Evolutionary conservation across 1,140 invertebrate genomes (phyloP), one percentile per base, ranked within the genome.

Genomic region (Conus betulinus): DNA sequence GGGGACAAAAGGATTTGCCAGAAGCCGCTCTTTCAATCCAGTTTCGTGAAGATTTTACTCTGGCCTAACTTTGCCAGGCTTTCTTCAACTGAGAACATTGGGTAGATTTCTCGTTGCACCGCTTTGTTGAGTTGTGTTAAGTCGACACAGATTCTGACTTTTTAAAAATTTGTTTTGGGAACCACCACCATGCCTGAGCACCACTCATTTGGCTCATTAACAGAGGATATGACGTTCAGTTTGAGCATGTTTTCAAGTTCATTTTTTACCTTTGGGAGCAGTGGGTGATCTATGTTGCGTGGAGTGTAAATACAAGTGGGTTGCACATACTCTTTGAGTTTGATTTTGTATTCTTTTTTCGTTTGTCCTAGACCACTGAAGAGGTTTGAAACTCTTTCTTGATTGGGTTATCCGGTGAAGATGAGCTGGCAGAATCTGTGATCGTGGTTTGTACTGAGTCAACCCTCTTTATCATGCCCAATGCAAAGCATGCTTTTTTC

Each of bases 121-220:
- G 71, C 83, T 76, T 87, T 87, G 88, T 91, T 90, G 10, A 81
- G 78, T 17, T 84, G 84, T 17, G 82, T 60, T 90, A 20, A 3
- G 39, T 39, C 39, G 39, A 39, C 39, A 39, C 39, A 39, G 39
- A 39, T 39, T 3, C 39, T 39, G 3, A 91, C 67, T 5, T 27
- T 76, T 0, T 87, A 88, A 84, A 88, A n/a, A 39, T 39, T 89
- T 57, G 53, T 52, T 67, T 91, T 90, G 3, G 20, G 63, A 27
- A 53, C 85, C 71, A 20, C 74, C 25, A 74, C 27, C 20, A 52
- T 87, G 55, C 20, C 39, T 71, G 39, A 51, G 52, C 81, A 84
- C 71, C 87, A 87, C 23, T 87, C 27, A 3, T 84, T 87, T 1
- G 85, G 87, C 23, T 87, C 53, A 11, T 1, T 78, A 11, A 78